Evolutionary conservation across 2,113 vertebrate species (phyloP), one percentile per base, ranked within the genome.

Genomic region (Todiramphus saurophagus): DNA sequence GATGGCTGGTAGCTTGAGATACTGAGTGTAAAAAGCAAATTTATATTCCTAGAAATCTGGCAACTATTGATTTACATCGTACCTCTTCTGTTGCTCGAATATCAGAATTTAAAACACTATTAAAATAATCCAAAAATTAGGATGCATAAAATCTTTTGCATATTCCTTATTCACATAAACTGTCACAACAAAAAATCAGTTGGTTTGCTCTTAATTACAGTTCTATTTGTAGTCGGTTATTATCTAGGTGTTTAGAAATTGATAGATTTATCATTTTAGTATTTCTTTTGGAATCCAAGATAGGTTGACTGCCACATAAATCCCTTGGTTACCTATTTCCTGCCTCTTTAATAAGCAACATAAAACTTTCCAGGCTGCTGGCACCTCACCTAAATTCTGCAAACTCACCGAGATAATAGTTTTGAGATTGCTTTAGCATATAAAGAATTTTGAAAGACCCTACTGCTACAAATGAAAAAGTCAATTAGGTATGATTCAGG

Each of bases 281-380:
- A 50, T 41, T 79, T 55, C 67, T 64, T 25, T 60, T 66, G 24
- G 31, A 69, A 81, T 46, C 9, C 19, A 41, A 56, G 30, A 56
- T 15, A 83, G 13, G 6, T 4, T 80, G 43, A 91, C 18, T 68
- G 27, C 11, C 13, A 63, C 16, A 7, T 56, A 66, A 41, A 70
- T 66, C 11, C 11, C 62, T 2, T 0, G 13, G 5, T 48, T 17
- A 51, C 2, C 7, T 33, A 66, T 37, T 73, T 53, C 9, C 10
- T 4, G 3, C 7, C 9, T 66, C 69, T 79, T 51, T 35, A 66
- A 70, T 87, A 91, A 64, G 27, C 10, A 46, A 31, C 6, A 41
- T 9, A 30, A 25, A 35, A 63, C n/a, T 76, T 83, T 76, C 9
- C 19, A 83, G 51, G n/a, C 28, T 75, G 21, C 21, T 59, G 20